phyloP scores from a whole-genome alignment of 2,113 vertebrate genomes.

The Mionectes macconnelli region DNA sequence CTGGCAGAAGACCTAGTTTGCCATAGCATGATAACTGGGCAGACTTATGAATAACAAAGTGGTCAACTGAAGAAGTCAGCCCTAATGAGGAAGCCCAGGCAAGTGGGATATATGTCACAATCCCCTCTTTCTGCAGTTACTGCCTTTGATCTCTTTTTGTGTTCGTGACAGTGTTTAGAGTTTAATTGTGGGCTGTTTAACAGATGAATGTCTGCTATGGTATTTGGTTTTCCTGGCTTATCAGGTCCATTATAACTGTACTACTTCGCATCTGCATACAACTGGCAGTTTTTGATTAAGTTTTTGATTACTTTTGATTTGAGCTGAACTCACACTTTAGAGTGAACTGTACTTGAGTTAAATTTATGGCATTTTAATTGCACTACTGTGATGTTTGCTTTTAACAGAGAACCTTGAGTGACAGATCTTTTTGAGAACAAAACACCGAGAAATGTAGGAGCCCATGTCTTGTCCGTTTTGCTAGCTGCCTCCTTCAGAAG shows the following conservation, averaged over 20 bases:
- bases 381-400: background rate
- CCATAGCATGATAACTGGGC: background rate
- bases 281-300: background rate
- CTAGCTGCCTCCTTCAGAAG: background rate
- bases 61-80: background rate
- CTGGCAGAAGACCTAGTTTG: background rate
- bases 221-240: background rate
- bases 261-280: background rate
- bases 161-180: background rate
- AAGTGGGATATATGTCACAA: background rate
- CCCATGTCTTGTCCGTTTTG: background rate
- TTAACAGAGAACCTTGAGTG: background rate
- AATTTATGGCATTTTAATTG: background rate
- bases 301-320: background rate
- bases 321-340: background rate
- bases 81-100: background rate
- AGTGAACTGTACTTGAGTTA: background rate
- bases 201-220: background rate
- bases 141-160: background rate
- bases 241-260: background rate
- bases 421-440: background rate
- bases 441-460: background rate
- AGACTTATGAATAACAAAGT: background rate
- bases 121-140: background rate
- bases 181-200: slow-evolving; percentile 13